Base-by-base conservation (phyloP, 2,888 invertebrate species). In the Tenodera sinensis region DNA sequence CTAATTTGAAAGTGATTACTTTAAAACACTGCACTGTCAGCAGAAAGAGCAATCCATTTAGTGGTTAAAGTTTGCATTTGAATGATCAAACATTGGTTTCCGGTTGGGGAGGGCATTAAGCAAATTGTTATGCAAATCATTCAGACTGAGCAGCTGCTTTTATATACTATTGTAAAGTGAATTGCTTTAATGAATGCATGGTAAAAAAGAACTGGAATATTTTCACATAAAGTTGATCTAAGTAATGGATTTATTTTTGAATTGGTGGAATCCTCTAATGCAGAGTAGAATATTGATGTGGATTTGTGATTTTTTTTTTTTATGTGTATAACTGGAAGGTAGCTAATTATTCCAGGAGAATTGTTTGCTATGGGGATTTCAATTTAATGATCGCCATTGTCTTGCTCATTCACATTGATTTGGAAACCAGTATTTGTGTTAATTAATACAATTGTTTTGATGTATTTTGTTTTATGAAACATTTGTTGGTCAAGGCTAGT, bases 41-140 rank as follows among this genome's bases (percentile, higher is more conserved):
- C 87, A 83, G 87, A 87, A 83, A 87, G 87, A 87, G 87, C 87
- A 87, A 87, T 87, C 87, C 87, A 87, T 88, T 88, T 88, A 83
- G 83, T 88, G 84, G 83, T 88, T 88, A 84, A 83, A 88, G 84
- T 88, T 84, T 88, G 47, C 83, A 84, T 88, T 84, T 88, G 88
- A 88, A 88, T 88, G 88, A 88, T 87, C 87, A 88, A 88, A 88
- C 88, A 88, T 84, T 88, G 88, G 82, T 88, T 34, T 88, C 54
- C 84, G n/a, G 83, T 88, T 84, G 82, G 83, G 83, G 54, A 88
- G 47, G 84, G 30, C 88, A 88, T 84, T 88, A 84, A 90, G 90
- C 89, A 90, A 90, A 91, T 91, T 91, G 91, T 90, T 90, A 91
- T 91, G 91, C 90, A 91, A 91, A 91, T 87, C 87, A 87, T 42